A percentile compares a stretch with the other conserved stretches of the same genome.
Evolutionary conservation across 1,140 invertebrate species (phyloP).

Genomic region (Saxidomus purpurata): DNA sequence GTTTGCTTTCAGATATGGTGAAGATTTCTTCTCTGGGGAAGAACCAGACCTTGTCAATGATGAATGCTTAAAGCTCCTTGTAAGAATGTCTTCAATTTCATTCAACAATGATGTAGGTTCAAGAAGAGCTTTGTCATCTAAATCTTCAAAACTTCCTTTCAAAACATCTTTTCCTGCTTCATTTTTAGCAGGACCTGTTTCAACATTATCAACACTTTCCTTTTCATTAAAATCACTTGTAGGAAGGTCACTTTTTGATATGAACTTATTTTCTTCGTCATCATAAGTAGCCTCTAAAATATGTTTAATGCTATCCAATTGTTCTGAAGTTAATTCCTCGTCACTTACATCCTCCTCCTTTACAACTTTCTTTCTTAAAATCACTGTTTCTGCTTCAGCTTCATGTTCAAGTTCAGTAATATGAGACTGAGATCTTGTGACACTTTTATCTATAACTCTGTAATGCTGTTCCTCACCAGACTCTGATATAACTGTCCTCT

Average conservation of each 20-base stretch:
- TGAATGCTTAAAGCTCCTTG: slow-evolving; percentile 61
- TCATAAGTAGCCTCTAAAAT: slow-evolving; percentile 21
- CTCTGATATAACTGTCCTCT: neutral
- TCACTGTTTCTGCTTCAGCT: slow-evolving; percentile 9
- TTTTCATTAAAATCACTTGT: neutral
- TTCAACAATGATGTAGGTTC: slow-evolving; percentile 61
- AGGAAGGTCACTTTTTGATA: neutral
- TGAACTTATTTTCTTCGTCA: slow-evolving; percentile 33
- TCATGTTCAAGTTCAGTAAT: slow-evolving; percentile 37
- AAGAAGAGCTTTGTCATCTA: slow-evolving; percentile 55
- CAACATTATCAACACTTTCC: neutral
- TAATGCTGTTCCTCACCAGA: slow-evolving; percentile 41
- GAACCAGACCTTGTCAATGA: slow-evolving; percentile 47
- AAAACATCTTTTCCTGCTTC: neutral
- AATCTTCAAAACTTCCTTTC: slow-evolving; percentile 45
- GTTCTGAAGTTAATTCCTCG: slow-evolving; percentile 27
- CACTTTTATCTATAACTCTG: slow-evolving; percentile 46
- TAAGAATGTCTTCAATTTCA: slow-evolving; percentile 68
- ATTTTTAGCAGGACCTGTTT: neutral
- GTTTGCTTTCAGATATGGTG: neutral
- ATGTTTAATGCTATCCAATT: slow-evolving; percentile 27
- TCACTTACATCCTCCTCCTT: slow-evolving; percentile 4
- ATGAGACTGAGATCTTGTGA: slow-evolving; percentile 34
- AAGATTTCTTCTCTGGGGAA: slow-evolving; percentile 58
- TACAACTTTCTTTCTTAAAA: slow-evolving; percentile 38